Conservation (phyloP, 35 echinoderm and acorn worm genomes). For the Anneissia japonica region DNA sequence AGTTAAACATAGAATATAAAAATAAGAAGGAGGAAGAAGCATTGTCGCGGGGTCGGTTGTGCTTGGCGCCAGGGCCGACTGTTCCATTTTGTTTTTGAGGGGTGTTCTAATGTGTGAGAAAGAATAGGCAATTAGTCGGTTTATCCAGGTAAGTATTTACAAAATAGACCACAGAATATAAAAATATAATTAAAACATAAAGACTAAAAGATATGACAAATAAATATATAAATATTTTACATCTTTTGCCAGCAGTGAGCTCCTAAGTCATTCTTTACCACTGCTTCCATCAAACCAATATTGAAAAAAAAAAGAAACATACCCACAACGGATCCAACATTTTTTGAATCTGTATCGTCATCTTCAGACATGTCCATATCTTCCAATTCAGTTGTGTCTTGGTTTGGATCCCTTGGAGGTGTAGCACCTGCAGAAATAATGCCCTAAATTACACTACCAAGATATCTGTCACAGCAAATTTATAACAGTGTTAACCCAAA, state of each 20-base stretch:
- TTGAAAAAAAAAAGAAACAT: too few relatives aligned
- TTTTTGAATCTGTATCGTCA: conserved; percentile 40
- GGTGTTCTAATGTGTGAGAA: too few relatives aligned
- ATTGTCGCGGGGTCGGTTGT: too few relatives aligned
- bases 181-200: background rate
- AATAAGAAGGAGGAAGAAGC: too few relatives aligned
- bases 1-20: too few relatives aligned
- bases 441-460: background rate
- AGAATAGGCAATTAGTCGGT: too few relatives aligned
- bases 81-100: too few relatives aligned
- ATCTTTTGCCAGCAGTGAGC: background rate
- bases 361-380: conserved; percentile 98
- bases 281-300: background rate
- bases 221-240: background rate
- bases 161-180: background rate
- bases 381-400: conserved; percentile 65
- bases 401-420: conserved; percentile 70
- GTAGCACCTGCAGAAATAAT: conserved; percentile 55
- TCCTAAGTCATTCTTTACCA: background rate
- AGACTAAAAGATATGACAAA: background rate
- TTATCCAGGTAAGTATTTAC: too few relatives aligned
- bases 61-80: too few relatives aligned
- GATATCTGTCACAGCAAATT: too few relatives aligned
- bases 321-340: conserved; percentile 55
- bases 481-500: too few relatives aligned